Evolutionary conservation across 2,888 invertebrate species (phyloP).

Genomic region (Himalopsyche japonica): DNA sequence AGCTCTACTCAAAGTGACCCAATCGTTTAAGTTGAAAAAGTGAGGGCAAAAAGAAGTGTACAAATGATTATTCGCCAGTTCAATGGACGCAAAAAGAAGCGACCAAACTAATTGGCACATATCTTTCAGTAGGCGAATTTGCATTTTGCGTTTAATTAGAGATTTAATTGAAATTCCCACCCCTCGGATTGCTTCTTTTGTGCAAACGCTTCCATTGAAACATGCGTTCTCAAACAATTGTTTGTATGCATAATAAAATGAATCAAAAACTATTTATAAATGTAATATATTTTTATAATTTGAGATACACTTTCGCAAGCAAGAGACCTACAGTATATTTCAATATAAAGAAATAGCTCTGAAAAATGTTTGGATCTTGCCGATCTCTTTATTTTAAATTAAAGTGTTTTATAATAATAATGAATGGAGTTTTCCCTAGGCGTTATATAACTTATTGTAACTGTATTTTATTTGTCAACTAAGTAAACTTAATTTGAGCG

Average conservation of each 20-base stretch:
- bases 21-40: not conserved
- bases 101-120: conserved; percentile 8
- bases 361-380: too few species aligned
- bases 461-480: too few species aligned
- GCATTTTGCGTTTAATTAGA: conserved; percentile 5
- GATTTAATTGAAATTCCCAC: conserved; percentile 11
- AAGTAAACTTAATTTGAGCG: too few species aligned
- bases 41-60: not conserved
- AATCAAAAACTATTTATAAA: too few species aligned
- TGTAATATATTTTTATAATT: too few species aligned
- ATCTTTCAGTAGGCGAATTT: conserved; percentile 4
- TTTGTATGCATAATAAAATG: not conserved
- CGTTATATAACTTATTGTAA: too few species aligned
- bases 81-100: not conserved
- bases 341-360: too few species aligned
- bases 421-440: too few species aligned
- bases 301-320: too few species aligned
- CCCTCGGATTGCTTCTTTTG: not conserved
- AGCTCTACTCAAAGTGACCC: not conserved
- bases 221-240: not conserved
- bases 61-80: not conserved
- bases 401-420: too few species aligned
- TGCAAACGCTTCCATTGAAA: not conserved
- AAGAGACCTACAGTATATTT: too few species aligned
- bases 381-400: too few species aligned